Evolutionary conservation across 2,797 vertebrate genomes (phyloP).

Genomic region (Hipposideros larvatus): DNA sequence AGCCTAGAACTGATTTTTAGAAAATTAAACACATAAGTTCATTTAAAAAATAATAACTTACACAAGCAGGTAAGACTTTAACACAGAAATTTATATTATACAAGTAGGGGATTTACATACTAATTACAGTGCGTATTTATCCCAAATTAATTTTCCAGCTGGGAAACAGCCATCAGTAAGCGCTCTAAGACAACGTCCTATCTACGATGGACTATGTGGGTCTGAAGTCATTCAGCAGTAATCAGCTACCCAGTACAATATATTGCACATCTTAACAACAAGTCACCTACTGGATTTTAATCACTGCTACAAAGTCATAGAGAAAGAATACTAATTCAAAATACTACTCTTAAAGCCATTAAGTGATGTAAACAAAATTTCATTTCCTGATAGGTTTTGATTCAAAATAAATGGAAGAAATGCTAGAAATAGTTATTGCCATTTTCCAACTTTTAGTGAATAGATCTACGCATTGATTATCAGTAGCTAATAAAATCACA

Average conservation of each 20-base stretch:
- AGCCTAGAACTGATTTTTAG: neutral
- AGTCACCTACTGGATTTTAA: neutral
- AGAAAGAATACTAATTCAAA: constrained; percentile 50
- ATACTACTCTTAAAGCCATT: neutral
- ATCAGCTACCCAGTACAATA: neutral
- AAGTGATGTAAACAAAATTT: neutral
- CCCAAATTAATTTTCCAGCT: neutral
- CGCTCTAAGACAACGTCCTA: neutral
- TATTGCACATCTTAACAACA: neutral
- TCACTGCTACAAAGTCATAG: constrained; percentile 17
- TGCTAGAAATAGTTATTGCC: neutral
- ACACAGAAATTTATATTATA: neutral
- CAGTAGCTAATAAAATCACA: neutral
- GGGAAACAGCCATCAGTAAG: neutral
- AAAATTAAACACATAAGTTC: neutral
- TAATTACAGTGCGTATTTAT: neutral
- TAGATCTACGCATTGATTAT: neutral
- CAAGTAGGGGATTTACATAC: neutral
- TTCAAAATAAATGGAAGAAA: neutral
- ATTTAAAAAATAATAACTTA: constrained; percentile 6
- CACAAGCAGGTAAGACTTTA: constrained; percentile 16
- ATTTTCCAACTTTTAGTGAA: neutral
- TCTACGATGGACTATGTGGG: neutral
- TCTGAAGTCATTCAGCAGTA: neutral
- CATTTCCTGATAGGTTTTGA: neutral